Evolutionary conservation across 2,113 vertebrate species (phyloP).

Genomic region (Pachyramphus minor): DNA sequence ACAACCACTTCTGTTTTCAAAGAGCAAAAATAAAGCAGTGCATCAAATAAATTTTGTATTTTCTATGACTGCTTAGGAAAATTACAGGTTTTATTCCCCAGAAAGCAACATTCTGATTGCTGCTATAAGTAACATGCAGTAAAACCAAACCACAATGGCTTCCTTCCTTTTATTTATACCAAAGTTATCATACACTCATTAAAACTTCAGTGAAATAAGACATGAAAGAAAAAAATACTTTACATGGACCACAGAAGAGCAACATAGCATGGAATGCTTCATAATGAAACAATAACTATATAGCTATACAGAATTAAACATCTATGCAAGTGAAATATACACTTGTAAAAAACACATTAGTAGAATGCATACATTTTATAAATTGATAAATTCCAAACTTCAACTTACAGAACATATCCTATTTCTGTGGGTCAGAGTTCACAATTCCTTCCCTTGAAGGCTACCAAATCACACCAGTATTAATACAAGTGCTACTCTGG

Average conservation of each 20-base stretch:
- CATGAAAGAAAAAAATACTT: not conserved
- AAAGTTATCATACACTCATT: not conserved
- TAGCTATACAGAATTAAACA: not conserved
- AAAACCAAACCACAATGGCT: not conserved
- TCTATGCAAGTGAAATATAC: not conserved
- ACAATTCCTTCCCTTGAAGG: not conserved
- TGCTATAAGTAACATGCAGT: not conserved
- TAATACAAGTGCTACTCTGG: not conserved
- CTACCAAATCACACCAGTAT: rapidly evolving
- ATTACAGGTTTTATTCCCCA: not conserved
- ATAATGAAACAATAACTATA: not conserved
- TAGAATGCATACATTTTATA: not conserved
- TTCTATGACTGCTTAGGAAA: not conserved
- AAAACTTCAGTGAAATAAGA: not conserved
- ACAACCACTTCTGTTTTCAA: not conserved
- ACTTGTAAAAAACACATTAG: not conserved
- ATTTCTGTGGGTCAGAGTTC: not conserved
- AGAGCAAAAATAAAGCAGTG: not conserved
- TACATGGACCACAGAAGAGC: not conserved
- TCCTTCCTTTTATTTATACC: not conserved
- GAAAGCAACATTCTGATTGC: not conserved
- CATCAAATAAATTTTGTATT: not conserved
- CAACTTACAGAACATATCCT: not conserved
- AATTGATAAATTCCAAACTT: not conserved
- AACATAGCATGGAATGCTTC: not conserved